Evolutionary conservation across 2,888 invertebrate species (phyloP).

Genomic region (Diabrotica balteata): DNA sequence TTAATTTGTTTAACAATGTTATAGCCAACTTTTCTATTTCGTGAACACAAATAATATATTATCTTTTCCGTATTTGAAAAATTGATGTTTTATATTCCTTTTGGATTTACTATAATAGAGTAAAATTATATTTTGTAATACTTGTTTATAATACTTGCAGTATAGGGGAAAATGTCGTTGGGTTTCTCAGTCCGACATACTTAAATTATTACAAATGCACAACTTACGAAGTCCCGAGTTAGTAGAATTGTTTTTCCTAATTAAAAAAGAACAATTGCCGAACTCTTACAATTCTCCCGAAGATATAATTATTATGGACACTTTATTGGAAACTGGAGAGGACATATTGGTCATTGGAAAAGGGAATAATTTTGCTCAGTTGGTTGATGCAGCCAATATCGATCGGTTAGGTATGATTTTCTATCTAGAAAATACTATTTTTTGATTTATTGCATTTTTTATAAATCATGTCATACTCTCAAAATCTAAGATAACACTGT

Average conservation of each 20-base stretch:
- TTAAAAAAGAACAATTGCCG: slow-evolving; percentile 33
- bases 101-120: too few relatives aligned
- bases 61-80: too few relatives aligned
- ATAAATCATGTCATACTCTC: too few relatives aligned
- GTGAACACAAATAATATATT: too few relatives aligned
- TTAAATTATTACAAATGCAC: slow-evolving; percentile 41
- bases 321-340: slow-evolving; percentile 50
- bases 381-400: slow-evolving; percentile 51
- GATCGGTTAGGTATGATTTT: slow-evolving; percentile 44
- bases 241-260: slow-evolving; percentile 38
- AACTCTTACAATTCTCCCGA: slow-evolving; percentile 40
- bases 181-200: slow-evolving; percentile 50
- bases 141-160: slow-evolving; percentile 39
- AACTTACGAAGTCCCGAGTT: slow-evolving; percentile 53
- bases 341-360: slow-evolving; percentile 47
- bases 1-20: too few relatives aligned
- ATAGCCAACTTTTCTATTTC: too few relatives aligned
- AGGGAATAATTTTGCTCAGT: slow-evolving; percentile 44
- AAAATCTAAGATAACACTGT: too few relatives aligned
- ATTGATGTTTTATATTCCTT: too few relatives aligned
- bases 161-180: slow-evolving; percentile 54
- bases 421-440: too few relatives aligned
- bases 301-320: slow-evolving; percentile 38
- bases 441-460: too few relatives aligned
- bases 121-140: too few relatives aligned